These are phyloP conservation scores for Augiades crinisus DNA, from an alignment of 2,888 invertebrate genomes.

Conservation along the genomic window DNA sequence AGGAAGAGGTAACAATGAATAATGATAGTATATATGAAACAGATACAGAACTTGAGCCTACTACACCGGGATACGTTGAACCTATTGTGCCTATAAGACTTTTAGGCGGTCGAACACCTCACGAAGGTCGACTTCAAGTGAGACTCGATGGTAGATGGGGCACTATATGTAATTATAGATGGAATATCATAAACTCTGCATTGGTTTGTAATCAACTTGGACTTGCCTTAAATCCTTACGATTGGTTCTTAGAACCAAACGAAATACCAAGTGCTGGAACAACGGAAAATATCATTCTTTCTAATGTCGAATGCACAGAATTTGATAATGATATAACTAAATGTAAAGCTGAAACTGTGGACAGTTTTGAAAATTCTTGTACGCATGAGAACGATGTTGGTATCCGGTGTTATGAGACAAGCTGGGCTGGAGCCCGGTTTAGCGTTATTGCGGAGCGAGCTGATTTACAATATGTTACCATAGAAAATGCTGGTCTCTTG, in stretches of 20 bases:
- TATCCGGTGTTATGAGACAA: slow-evolving; percentile 92
- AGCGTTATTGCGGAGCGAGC: slow-evolving; percentile 93
- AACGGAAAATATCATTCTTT: slow-evolving; percentile 88
- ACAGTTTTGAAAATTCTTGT: slow-evolving; percentile 94
- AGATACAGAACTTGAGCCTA: slow-evolving; percentile 81
- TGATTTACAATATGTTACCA: slow-evolving; percentile 92
- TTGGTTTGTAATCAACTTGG: slow-evolving; percentile 98
- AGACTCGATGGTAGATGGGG: slow-evolving; percentile 95
- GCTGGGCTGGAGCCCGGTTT: slow-evolving; percentile 96
- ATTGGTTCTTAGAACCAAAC: slow-evolving; percentile 92
- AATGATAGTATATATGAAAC: slow-evolving; percentile 84
- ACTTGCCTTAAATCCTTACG: slow-evolving; percentile 93
- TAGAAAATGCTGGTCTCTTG: slow-evolving; percentile 95
- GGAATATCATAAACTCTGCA: slow-evolving; percentile 95
- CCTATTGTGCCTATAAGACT: slow-evolving; percentile 88
- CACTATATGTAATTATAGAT: slow-evolving; percentile 97
- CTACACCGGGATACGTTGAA: slow-evolving; percentile 82
- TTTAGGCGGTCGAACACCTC: slow-evolving; percentile 88
- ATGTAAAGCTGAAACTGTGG: slow-evolving; percentile 89
- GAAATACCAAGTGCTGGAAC: slow-evolving; percentile 91
- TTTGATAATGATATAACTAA: slow-evolving; percentile 94
- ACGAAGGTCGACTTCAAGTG: slow-evolving; percentile 94
- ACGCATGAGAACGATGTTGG: slow-evolving; percentile 94
- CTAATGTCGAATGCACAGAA: slow-evolving; percentile 95
- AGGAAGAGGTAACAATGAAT: slow-evolving; percentile 86